A percentile compares a stretch with the other conserved stretches of the same genome.
These are phyloP conservation scores for Etheostoma spectabile DNA, from an alignment of 2,113 vertebrate genomes.

Conservation along the genomic window DNA sequence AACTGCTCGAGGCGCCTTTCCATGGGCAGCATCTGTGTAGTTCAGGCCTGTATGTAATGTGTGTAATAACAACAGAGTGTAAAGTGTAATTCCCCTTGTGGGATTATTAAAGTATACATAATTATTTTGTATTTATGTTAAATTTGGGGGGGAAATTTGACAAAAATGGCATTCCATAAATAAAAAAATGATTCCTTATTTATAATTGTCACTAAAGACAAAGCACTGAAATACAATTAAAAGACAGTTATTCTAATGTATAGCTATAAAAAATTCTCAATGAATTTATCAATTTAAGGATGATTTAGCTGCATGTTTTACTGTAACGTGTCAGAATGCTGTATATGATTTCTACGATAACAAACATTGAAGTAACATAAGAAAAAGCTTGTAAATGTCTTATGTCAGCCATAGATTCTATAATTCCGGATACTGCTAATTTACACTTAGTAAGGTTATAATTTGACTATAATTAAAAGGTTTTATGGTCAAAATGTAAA, in stretches of 20 bases:
- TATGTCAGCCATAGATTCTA: background rate
- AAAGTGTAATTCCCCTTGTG: no score
- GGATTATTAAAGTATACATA: no score
- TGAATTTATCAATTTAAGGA: background rate
- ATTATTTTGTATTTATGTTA: no score
- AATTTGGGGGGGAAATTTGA: no score
- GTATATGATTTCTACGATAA: background rate
- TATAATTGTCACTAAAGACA: background rate
- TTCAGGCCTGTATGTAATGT: no score
- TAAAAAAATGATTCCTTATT: background rate
- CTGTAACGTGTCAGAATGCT: background rate
- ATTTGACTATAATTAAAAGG: conserved; percentile 32
- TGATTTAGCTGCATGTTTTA: background rate
- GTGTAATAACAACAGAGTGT: no score
- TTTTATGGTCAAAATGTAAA: conserved; percentile 36
- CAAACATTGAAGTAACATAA: background rate
- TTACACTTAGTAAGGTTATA: conserved; percentile 20
- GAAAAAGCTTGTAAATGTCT: background rate
- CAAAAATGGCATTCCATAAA: no score
- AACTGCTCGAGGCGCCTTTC: no score
- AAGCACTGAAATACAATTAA: background rate
- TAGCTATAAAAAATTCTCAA: background rate
- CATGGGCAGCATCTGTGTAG: no score
- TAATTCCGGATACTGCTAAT: background rate
- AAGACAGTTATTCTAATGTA: background rate